Conservation (phyloP, 1,140 invertebrate species). For the Conus betulinus region DNA sequence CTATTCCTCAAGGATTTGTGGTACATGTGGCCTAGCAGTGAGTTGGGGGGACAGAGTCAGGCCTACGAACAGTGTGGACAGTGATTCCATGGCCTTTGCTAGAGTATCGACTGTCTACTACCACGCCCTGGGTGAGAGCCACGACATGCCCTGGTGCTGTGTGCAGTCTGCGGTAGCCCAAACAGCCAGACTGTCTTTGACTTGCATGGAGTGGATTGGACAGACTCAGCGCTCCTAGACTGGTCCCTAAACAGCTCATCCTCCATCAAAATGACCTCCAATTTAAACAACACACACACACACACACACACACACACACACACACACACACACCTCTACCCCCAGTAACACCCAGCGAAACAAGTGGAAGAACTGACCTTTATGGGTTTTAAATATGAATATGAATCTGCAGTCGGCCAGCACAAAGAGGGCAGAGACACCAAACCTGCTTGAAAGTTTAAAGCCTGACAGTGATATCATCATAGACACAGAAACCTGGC, state of each 20-base stretch:
- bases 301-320: background rate
- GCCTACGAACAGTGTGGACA: slow-evolving; percentile 40
- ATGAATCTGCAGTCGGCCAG: slow-evolving; percentile 35
- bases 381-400: slow-evolving; percentile 33
- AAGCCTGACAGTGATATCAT: slow-evolving; percentile 41
- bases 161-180: slow-evolving; percentile 37
- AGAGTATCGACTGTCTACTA: slow-evolving; percentile 6
- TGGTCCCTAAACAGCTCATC: slow-evolving; percentile 25
- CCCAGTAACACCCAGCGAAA: slow-evolving; percentile 28
- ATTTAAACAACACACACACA: too few species aligned
- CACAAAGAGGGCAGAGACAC: background rate
- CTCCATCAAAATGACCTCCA: slow-evolving; percentile 16
- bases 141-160: slow-evolving; percentile 40
- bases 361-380: slow-evolving; percentile 23
- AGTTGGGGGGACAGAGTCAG: background rate
- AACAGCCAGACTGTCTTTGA: slow-evolving; percentile 18
- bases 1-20: slow-evolving; percentile 15
- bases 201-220: slow-evolving; percentile 4
- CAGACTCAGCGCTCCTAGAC: background rate
- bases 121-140: slow-evolving; percentile 15
- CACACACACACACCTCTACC: too few species aligned
- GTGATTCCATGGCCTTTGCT: slow-evolving; percentile 41
- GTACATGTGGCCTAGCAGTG: slow-evolving; percentile 27
- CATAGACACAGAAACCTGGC: too few species aligned
- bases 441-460: slow-evolving; percentile 27